A percentile compares a stretch with the other conserved stretches of the same genome.
These are phyloP conservation scores for Astatoreochromis straeleni DNA, from an alignment of 2,113 vertebrate genomes.

Conservation along the genomic window DNA sequence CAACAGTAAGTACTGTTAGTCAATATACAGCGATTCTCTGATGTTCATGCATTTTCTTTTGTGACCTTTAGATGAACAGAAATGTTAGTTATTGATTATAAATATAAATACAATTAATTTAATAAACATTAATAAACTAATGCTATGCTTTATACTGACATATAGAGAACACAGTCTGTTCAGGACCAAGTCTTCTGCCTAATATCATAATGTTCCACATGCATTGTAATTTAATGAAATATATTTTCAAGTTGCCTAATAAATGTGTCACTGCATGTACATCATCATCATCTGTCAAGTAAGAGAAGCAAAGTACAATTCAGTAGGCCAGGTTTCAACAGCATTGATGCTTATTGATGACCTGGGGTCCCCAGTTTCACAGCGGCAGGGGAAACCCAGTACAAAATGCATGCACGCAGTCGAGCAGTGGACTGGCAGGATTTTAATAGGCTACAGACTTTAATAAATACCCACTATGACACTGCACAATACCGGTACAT, in stretches of 20 bases:
- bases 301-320: not conserved
- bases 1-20: not conserved
- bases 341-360: not conserved
- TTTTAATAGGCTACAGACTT: not conserved
- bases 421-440: not conserved
- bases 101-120: not conserved
- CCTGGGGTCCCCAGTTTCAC: not conserved
- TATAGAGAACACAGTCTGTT: not conserved
- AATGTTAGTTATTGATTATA: accelerated
- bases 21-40: not conserved
- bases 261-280: not conserved
- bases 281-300: not conserved
- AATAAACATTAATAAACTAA: not conserved
- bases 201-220: not conserved
- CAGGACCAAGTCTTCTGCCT: not conserved
- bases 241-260: not conserved
- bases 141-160: not conserved
- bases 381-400: accelerated
- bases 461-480: not conserved
- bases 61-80: not conserved
- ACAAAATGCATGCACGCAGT: not conserved
- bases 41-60: not conserved
- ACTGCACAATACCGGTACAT: not conserved
- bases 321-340: not conserved
- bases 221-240: not conserved